Evolutionary conservation across 1,140 invertebrate species (phyloP).

Genomic region (Heliconius hewitsoni): DNA sequence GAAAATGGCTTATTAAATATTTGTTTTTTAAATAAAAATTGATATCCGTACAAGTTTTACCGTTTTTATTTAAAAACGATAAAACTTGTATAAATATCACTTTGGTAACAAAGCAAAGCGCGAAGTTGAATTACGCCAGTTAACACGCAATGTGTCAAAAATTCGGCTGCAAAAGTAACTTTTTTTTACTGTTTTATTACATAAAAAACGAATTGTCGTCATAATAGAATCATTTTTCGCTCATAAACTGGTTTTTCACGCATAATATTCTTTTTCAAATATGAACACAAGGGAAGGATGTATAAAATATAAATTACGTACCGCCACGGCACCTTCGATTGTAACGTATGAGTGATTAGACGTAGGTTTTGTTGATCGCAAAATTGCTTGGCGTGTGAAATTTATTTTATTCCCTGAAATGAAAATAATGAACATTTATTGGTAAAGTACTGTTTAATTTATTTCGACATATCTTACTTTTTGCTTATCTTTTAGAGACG

Average conservation of each 20-base stretch:
- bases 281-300: not conserved
- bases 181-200: too few relatives aligned
- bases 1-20: too few relatives aligned
- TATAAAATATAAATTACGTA: constrained; percentile 9
- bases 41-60: too few relatives aligned
- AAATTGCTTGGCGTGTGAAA: not conserved
- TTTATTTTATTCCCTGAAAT: not conserved
- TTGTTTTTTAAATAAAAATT: too few relatives aligned
- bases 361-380: not conserved
- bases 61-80: too few relatives aligned
- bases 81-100: too few relatives aligned
- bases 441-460: not conserved
- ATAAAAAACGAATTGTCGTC: not conserved
- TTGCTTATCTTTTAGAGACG: too few relatives aligned
- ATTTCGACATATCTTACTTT: not conserved
- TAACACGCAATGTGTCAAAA: too few relatives aligned
- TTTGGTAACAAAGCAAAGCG: too few relatives aligned
- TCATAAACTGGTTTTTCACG: not conserved
- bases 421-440: not conserved
- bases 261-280: constrained; percentile 4
- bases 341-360: constrained; percentile 11
- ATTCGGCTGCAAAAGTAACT: too few relatives aligned
- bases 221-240: not conserved
- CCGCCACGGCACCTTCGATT: constrained; percentile 9
- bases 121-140: too few relatives aligned